Base-by-base conservation (phyloP, 2,888 invertebrate genomes). In the Autographa gamma region DNA sequence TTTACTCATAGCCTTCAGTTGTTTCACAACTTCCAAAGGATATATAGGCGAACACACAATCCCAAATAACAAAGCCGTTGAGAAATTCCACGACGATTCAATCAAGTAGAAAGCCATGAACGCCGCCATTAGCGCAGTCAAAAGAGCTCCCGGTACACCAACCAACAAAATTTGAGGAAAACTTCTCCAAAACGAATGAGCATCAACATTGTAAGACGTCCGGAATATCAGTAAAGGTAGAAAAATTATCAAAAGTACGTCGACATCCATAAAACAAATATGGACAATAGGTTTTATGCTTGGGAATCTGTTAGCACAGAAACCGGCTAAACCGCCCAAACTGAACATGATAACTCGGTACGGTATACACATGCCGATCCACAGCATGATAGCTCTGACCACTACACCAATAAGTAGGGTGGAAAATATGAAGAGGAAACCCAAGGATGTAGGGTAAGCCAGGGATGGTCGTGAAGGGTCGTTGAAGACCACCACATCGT, bases 331-430 rank as follows among this genome's bases (percentile, higher is more conserved):
- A 0, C 93, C 95, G 0, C 95, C 95, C 0, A 94, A 69, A 0
- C 87, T 76, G 54, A 95, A 95, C 94, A 95, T 95, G 0, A 95
- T 82, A 0, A 94, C 93, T 76, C 95, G 76, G 58, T 92, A 95
- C 0, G 95, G 95, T 0, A 95, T 66, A 58, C 90, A 90, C 77
- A 89, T 84, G 9, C 87, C 88, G 0, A 92, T 89, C 86, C 92
- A 92, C 0, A 94, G 85, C 92, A 94, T 92, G 0, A 92, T 32
- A 0, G 91, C 85, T 66, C 95, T 85, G 9, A 94, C 86, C 0
- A 93, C 48, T 0, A 93, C 93, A 2, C 95, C 94, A 0, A 92
- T 70, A 0, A 95, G 79, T 2, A 95, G 76, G 0, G 91, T 92
- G 0, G 81, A 71, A 64, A 93, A 94, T 18, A 95, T 79, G 66